A percentile compares a stretch with the other conserved stretches of the same genome.
phyloP scores from a whole-genome alignment of 1,140 invertebrate genomes.

The Cyrtorhinus lividipennis region DNA sequence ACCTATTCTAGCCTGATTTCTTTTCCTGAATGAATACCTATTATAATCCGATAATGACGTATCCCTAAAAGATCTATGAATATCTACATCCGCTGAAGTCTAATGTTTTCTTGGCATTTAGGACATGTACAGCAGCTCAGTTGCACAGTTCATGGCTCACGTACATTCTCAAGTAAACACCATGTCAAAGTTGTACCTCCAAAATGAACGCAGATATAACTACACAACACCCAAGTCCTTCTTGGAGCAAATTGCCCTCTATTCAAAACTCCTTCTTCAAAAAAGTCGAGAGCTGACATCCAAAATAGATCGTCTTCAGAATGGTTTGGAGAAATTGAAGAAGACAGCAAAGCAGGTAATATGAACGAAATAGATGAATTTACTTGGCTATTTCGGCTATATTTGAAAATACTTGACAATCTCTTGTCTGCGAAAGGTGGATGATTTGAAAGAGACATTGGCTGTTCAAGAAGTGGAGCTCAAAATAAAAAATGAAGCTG shows the following conservation, averaged over 20 bases:
- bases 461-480: slow-evolving; percentile 87
- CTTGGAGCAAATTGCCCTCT: slow-evolving; percentile 87
- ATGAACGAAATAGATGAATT: background rate
- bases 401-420: background rate
- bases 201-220: slow-evolving; percentile 83
- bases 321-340: slow-evolving; percentile 80
- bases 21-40: too few species aligned
- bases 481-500: slow-evolving; percentile 88
- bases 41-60: too few species aligned
- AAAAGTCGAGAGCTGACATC: slow-evolving; percentile 68
- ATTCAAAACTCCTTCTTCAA: slow-evolving; percentile 66
- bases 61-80: too few species aligned
- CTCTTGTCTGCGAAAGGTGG: slow-evolving; percentile 41
- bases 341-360: slow-evolving; percentile 62
- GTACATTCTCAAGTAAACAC: slow-evolving; percentile 86
- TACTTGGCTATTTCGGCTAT: background rate
- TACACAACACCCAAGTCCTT: slow-evolving; percentile 96
- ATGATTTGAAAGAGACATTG: slow-evolving; percentile 79
- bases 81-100: too few species aligned
- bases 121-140: slow-evolving; percentile 52
- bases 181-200: slow-evolving; percentile 69
- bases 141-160: slow-evolving; percentile 85
- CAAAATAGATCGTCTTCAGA: slow-evolving; percentile 76
- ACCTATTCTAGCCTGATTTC: background rate
- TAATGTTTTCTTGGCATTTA: too few species aligned